Evolutionary conservation across 2,888 invertebrate species (phyloP).

Genomic region (Allolobophora icterica): DNA sequence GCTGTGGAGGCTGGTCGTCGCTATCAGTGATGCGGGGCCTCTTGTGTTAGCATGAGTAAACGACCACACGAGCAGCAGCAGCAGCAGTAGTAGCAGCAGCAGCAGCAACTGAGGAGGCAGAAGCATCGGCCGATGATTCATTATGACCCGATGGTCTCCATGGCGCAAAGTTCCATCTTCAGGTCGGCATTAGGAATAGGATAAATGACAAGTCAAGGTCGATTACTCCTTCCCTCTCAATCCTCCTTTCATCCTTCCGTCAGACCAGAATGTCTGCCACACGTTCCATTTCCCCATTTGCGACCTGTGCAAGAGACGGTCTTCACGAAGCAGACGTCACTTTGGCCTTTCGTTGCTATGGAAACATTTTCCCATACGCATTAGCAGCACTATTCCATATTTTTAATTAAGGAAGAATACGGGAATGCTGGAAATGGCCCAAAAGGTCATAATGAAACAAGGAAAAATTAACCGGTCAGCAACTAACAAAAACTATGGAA

Average conservation of each 20-base stretch:
- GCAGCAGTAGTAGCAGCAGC: background rate
- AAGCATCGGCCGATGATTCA: background rate
- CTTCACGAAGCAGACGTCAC: no score
- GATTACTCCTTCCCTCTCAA: background rate
- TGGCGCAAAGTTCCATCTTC: constrained; percentile 17
- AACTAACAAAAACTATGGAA: no score
- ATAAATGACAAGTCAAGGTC: background rate
- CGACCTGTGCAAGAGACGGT: no score
- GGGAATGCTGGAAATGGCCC: no score
- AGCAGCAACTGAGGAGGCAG: background rate
- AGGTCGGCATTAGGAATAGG: background rate
- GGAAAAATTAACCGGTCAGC: no score
- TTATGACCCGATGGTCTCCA: background rate
- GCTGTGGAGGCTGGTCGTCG: background rate
- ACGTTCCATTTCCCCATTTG: no score
- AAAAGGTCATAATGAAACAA: no score
- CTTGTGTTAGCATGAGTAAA: background rate
- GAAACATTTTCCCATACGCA: no score
- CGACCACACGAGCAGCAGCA: background rate
- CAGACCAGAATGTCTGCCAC: background rate
- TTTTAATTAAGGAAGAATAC: no score
- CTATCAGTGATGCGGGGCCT: background rate
- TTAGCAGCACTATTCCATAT: no score
- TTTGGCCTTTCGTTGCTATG: no score
- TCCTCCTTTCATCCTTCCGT: background rate